Base-by-base conservation (phyloP, 2,113 vertebrate genomes). In the Stomatorhinus ivindoensis region DNA sequence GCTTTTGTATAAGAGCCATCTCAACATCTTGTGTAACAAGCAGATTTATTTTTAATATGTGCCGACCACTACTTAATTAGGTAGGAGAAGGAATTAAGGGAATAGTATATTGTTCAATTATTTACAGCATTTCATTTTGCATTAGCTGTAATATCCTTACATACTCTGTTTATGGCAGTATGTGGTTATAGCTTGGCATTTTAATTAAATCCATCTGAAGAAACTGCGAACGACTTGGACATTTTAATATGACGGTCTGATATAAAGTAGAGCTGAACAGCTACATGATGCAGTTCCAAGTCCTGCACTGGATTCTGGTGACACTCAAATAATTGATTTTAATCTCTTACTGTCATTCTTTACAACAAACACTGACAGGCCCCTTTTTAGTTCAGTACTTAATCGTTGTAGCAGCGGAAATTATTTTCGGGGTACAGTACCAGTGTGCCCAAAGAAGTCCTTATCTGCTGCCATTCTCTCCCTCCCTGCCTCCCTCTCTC, bases 141-240 rank as follows among this genome's bases (percentile, higher is more conserved):
- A 90, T 92, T 93, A 94, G 93, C 95, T 96, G 58, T 95, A 95
- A 94, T 94, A 92, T 94, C 94, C 93, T 90, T 89, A 65, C 87
- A 89, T 90, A 92, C 91, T 93, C 93, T 91, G 95, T 94, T 95
- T 95, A 95, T 94, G 93, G 94, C 94, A 93, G 93, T 94, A 94
- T 94, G 93, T 31, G 93, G 94, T 89, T 95, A 94, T 91, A 94
- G 94, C 93, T 95, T 93, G 93, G 94, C 92, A 94, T 95, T 95
- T 95, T 95, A 96, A 96, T 96, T 95, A 96, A 95, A 94, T 95
- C 91, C 92, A 93, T 91, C 94, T 94, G 91, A 92, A 93, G 91
- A 85, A 94, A 92, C 90, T 91, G 93, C 91, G 92, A 91, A 92
- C 91, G 91, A 93, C 91, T 89, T 90, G 90, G 92, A 89, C 91